Evolutionary conservation across 2,888 invertebrate genomes (phyloP).

Genomic region (Romanomermis culicivorax): DNA sequence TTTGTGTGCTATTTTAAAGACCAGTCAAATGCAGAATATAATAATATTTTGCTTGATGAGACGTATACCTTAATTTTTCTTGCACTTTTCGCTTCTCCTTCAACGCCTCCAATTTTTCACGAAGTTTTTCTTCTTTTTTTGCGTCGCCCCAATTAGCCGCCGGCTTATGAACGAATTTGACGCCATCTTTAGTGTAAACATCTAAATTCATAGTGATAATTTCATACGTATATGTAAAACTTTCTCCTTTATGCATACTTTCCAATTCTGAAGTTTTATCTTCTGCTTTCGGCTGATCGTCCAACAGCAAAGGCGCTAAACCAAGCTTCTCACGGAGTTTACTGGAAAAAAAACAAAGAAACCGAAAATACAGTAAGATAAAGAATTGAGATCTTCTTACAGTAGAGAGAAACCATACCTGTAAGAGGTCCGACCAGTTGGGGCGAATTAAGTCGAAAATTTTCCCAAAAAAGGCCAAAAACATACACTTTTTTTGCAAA

Average conservation of each 20-base stretch:
- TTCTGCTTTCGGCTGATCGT: constrained; percentile 26
- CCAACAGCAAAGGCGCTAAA: constrained; percentile 62
- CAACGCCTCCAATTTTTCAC: constrained; percentile 51
- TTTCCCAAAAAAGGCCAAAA: too few relatives aligned
- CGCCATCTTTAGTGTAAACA: constrained; percentile 34
- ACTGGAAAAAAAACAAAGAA: constrained; percentile 43
- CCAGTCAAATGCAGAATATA: too few relatives aligned
- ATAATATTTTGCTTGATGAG: too few relatives aligned
- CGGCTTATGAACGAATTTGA: constrained; percentile 33
- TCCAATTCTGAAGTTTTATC: constrained; percentile 18
- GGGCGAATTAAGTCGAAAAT: too few relatives aligned
- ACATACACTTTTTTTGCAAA: too few relatives aligned
- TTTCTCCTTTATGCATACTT: background rate
- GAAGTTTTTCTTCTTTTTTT: constrained; percentile 53
- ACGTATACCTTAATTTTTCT: constrained; percentile 40
- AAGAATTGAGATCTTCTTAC: too few relatives aligned
- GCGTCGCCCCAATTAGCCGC: constrained; percentile 39
- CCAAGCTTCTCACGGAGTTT: constrained; percentile 74
- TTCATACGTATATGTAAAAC: background rate
- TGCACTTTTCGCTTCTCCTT: constrained; percentile 58
- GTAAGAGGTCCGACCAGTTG: too few relatives aligned
- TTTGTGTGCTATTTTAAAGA: too few relatives aligned
- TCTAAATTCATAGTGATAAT: constrained; percentile 11
- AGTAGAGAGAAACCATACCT: too few relatives aligned
- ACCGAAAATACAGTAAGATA: too few relatives aligned